Percentiles rank a stretch among this genome's conserved stretches.
These are phyloP conservation scores for Rhineura floridana DNA, from an alignment of 2,113 vertebrate genomes.

Conservation along the genomic window DNA sequence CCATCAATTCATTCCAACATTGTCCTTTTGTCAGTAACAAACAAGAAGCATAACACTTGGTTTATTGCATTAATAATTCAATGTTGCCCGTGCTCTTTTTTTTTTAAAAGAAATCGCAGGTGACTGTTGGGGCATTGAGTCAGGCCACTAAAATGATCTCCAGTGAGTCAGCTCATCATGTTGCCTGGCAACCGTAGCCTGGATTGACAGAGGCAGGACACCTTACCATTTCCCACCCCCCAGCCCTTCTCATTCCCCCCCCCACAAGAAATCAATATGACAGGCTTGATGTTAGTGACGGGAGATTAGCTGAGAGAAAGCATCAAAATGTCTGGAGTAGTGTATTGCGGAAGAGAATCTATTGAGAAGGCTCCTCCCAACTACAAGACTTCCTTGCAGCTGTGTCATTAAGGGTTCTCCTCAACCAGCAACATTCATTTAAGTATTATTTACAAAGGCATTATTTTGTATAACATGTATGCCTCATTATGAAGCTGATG, in stretches of 20 bases:
- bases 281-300: slow-evolving; percentile 82
- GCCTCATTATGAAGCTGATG: neutral
- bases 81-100: slow-evolving; percentile 29
- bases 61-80: slow-evolving; percentile 49
- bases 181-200: slow-evolving; percentile 82
- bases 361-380: slow-evolving; percentile 25
- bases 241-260: slow-evolving; percentile 23
- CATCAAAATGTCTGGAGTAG: slow-evolving; percentile 70
- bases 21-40: slow-evolving; percentile 8
- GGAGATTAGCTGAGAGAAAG: slow-evolving; percentile 82
- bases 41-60: neutral
- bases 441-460: slow-evolving; percentile 52
- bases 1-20: neutral
- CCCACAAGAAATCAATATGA: slow-evolving; percentile 85
- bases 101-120: slow-evolving; percentile 54
- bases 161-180: slow-evolving; percentile 76
- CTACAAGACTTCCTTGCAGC: slow-evolving; percentile 37
- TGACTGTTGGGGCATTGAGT: slow-evolving; percentile 71
- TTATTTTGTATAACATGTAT: slow-evolving; percentile 37
- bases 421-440: slow-evolving; percentile 42
- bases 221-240: slow-evolving; percentile 73
- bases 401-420: slow-evolving; percentile 46
- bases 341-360: slow-evolving; percentile 68
- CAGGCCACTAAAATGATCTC: slow-evolving; percentile 59
- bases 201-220: slow-evolving; percentile 85